Conservation (phyloP, 2,888 invertebrate genomes). For the Prostheceraeus crozeri region DNA sequence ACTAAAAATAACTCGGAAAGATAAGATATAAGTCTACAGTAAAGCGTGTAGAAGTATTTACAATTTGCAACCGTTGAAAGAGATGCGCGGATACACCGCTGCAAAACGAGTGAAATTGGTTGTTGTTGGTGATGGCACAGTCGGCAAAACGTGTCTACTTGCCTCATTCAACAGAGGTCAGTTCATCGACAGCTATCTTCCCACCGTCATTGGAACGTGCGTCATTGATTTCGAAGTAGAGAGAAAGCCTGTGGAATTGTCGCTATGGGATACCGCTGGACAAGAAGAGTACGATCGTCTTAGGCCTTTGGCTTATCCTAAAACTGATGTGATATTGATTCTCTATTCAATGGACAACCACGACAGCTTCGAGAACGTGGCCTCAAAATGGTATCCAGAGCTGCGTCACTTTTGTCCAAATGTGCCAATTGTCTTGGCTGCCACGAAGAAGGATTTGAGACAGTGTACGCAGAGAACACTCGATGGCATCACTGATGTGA, state of each 20-base stretch:
- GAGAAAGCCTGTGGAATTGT: constrained; percentile 66
- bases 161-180: constrained; percentile 97
- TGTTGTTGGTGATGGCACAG: constrained; percentile 93
- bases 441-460: too few relatives aligned
- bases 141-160: constrained; percentile 93
- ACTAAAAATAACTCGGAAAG: too few relatives aligned
- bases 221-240: constrained; percentile 98
- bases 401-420: too few relatives aligned
- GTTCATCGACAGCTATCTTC: constrained; percentile 96
- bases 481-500: too few relatives aligned
- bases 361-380: too few relatives aligned
- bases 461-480: too few relatives aligned
- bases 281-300: constrained; percentile 94
- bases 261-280: constrained; percentile 86
- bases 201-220: constrained; percentile 98
- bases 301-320: constrained; percentile 87
- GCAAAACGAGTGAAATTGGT: constrained; percentile 91
- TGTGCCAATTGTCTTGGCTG: too few relatives aligned
- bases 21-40: too few relatives aligned
- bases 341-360: constrained; percentile 99
- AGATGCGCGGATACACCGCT: too few relatives aligned
- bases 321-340: constrained; percentile 97
- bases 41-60: too few relatives aligned
- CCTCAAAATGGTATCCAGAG: too few relatives aligned
- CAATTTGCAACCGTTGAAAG: too few relatives aligned